Evolutionary conservation across 2,113 vertebrate species (phyloP).

Genomic region (Seriola dumerili): DNA sequence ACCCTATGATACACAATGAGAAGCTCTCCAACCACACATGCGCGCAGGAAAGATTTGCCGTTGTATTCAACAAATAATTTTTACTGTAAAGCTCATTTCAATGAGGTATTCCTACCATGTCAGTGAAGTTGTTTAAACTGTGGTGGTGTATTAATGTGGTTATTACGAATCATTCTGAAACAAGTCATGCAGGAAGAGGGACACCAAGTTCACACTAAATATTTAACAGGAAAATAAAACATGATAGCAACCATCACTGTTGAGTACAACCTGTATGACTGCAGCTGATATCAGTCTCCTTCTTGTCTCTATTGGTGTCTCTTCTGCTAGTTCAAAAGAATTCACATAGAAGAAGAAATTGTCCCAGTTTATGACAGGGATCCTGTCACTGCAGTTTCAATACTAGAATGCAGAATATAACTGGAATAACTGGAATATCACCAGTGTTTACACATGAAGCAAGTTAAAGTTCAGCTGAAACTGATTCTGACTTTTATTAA

Average conservation of each 20-base stretch:
- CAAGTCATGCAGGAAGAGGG: slow-evolving; percentile 5
- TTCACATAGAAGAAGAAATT: neutral
- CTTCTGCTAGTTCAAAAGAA: slow-evolving; percentile 15
- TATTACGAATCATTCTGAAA: slow-evolving; percentile 9
- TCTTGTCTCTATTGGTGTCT: neutral
- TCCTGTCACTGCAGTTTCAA: neutral
- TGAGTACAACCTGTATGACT: neutral
- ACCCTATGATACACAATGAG: slow-evolving; percentile 60
- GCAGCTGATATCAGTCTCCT: neutral
- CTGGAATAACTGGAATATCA: neutral
- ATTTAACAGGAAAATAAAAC: slow-evolving; percentile 18
- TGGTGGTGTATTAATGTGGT: slow-evolving; percentile 2
- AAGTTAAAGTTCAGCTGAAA: neutral
- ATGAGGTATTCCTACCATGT: neutral
- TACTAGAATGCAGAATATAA: neutral
- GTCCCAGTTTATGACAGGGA: neutral
- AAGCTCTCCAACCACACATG: neutral
- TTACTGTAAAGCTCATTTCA: neutral
- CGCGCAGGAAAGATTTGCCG: neutral
- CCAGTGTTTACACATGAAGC: neutral
- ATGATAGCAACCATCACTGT: neutral
- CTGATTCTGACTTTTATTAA: neutral
- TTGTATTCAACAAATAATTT: slow-evolving; percentile 1
- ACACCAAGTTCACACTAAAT: slow-evolving; percentile 12
- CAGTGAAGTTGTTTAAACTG: neutral